Base-by-base conservation (phyloP, 1,140 invertebrate species). In the Zaprionus vittiger region DNA sequence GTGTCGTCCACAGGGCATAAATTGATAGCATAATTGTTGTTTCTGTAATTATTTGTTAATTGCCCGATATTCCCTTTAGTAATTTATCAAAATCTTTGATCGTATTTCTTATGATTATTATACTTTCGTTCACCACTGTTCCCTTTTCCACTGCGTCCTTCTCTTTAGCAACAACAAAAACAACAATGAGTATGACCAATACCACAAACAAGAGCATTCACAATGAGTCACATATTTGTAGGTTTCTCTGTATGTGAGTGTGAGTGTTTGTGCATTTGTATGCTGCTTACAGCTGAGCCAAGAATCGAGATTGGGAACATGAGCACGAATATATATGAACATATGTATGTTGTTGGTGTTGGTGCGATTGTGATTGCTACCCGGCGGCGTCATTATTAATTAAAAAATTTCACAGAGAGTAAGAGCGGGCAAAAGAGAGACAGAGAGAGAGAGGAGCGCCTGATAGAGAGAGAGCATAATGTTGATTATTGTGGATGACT, bases 331-430 rank as follows among this genome's bases (percentile, higher is more conserved):
- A 31, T 47, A 59, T 34, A 31, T 78, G 62, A 47, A 11, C 9
- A 34, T 11, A 11, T 34, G 11, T 11, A 34, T 34, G 31, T 26
- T 55, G 17, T 63, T 47, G 41, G 73, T 78, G 34, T 77, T 64
- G 56, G 66, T 41, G 37, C 56, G 41, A 60, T 49, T 63, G 55
- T 54, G 71, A 67, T 69, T 64, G 44, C 72, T 66, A 68, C 70
- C 75, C 70, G 73, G 70, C 79, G 68, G 79, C 77, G 81, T 77
- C 85, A 78, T 90, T 80, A 90, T 85, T 77, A 90, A 90, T 85
- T 90, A 81, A 73, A 86, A 80, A 79, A 67, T 28, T 78, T 54
- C 49, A 44, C 61, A 72, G 73, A 63, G 66, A n/a, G 55, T 59
- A 24, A 54, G 49, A 73, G 44, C 41, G 47, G 44, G 20, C 41